Conservation (phyloP, 2,113 vertebrate species). For the Corythaeola cristata region DNA sequence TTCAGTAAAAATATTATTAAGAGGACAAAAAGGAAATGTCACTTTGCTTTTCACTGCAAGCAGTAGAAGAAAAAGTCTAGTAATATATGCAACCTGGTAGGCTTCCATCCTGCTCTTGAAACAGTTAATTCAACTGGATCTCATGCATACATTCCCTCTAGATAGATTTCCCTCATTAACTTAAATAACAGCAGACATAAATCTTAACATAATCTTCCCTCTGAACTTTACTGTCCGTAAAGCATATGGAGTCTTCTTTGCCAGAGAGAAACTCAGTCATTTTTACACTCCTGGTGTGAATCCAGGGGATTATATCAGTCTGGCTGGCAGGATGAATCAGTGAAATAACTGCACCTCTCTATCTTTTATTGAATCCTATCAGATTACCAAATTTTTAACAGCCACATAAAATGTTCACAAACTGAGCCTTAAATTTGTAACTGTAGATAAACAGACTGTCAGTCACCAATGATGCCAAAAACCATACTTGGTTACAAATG, state of each 20-base stretch:
- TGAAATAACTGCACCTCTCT: background rate
- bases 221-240: conserved; percentile 55
- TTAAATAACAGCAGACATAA: conserved; percentile 50
- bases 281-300: conserved; percentile 6
- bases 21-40: background rate
- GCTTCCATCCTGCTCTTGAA: conserved; percentile 10
- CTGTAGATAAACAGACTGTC: background rate
- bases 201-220: conserved; percentile 55
- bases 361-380: background rate
- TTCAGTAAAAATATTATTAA: background rate
- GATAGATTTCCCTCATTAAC: conserved; percentile 59
- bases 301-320: background rate
- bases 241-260: conserved; percentile 36
- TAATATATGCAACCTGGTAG: background rate
- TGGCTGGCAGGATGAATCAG: background rate
- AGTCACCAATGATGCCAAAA: background rate
- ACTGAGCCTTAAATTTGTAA: background rate
- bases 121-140: conserved; percentile 26
- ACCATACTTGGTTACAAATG: background rate
- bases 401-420: background rate
- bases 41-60: background rate
- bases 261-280: conserved; percentile 1
- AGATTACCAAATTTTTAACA: background rate
- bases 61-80: background rate
- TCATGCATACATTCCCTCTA: background rate